These are phyloP conservation scores for Punctoribates punctum DNA, from an alignment of 2,888 invertebrate genomes.

Conservation along the genomic window DNA sequence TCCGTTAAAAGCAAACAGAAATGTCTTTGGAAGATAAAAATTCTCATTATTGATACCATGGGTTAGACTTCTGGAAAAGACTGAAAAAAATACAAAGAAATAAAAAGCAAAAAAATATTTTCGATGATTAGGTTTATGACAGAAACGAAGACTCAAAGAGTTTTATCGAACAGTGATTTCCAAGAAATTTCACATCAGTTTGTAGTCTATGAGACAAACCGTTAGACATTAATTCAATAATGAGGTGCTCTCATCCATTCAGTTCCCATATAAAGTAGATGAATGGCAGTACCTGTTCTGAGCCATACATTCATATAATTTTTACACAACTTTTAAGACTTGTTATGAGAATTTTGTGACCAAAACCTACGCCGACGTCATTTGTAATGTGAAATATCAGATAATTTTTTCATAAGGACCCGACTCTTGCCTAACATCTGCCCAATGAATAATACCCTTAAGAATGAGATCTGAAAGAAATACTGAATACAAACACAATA, in stretches of 20 bases:
- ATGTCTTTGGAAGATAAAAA: not conserved
- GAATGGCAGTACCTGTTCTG: not conserved
- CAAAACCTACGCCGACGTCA: conserved; percentile 24
- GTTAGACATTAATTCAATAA: conserved; percentile 31
- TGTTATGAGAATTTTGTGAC: conserved; percentile 34
- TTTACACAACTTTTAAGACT: not conserved
- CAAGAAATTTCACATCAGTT: not conserved
- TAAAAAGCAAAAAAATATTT: not conserved
- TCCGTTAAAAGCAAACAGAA: conserved; percentile 22
- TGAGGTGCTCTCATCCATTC: conserved; percentile 21
- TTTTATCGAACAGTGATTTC: not conserved
- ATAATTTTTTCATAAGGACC: not conserved
- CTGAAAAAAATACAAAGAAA: not conserved
- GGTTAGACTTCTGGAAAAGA: not conserved
- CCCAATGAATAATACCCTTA: not conserved
- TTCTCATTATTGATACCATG: conserved; percentile 3
- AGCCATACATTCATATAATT: conserved; percentile 19
- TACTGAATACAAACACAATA: not conserved
- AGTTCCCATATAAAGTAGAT: conserved; percentile 10
- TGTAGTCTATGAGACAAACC: not conserved
- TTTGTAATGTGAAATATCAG: conserved; percentile 22
- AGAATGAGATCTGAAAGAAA: not conserved
- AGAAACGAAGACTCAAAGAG: not conserved
- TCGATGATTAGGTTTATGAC: not conserved
- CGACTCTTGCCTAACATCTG: too few relatives aligned